A percentile compares a stretch with the other conserved stretches of the same genome.
Evolutionary conservation across 2,113 vertebrate species (phyloP).

Genomic region (Polyodon spathula): DNA sequence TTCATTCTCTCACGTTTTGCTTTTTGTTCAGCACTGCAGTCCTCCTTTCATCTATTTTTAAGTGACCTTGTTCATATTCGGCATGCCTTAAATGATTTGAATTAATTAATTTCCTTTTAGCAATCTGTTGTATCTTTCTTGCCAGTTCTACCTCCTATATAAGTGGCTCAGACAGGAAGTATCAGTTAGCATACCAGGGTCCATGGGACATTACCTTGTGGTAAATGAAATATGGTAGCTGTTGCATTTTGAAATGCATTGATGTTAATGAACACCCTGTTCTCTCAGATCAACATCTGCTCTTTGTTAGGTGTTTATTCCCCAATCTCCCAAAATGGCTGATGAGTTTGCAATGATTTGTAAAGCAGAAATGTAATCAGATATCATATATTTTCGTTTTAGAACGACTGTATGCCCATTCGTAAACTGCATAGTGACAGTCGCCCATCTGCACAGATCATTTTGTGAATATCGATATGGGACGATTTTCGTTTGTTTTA

Average conservation of each 20-base stretch:
- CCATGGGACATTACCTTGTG: conserved; percentile 54
- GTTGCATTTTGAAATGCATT: conserved; percentile 59
- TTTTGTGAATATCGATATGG: too few species aligned
- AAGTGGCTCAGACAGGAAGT: conserved; percentile 46
- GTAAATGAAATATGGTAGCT: conserved; percentile 74
- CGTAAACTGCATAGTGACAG: too few species aligned
- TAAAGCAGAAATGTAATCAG: conserved; percentile 10
- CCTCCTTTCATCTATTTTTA: conserved; percentile 32
- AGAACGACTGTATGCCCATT: neutral
- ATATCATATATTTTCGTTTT: neutral
- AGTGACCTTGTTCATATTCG: conserved; percentile 37
- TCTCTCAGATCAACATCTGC: conserved; percentile 66
- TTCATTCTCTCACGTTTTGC: conserved; percentile 8
- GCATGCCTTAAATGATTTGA: conserved; percentile 46
- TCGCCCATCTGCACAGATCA: too few species aligned
- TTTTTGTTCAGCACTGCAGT: conserved; percentile 27
- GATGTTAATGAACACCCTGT: conserved; percentile 57
- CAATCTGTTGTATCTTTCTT: conserved; percentile 60
- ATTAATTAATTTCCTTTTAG: conserved; percentile 72
- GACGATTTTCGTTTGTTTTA: too few species aligned
- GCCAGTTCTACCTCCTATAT: conserved; percentile 44
- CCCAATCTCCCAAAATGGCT: conserved; percentile 43
- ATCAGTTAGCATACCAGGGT: conserved; percentile 56
- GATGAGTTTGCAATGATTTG: conserved; percentile 29
- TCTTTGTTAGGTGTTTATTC: conserved; percentile 61